Conservation (phyloP, 2,797 vertebrate species). For the Sylvia borin region DNA sequence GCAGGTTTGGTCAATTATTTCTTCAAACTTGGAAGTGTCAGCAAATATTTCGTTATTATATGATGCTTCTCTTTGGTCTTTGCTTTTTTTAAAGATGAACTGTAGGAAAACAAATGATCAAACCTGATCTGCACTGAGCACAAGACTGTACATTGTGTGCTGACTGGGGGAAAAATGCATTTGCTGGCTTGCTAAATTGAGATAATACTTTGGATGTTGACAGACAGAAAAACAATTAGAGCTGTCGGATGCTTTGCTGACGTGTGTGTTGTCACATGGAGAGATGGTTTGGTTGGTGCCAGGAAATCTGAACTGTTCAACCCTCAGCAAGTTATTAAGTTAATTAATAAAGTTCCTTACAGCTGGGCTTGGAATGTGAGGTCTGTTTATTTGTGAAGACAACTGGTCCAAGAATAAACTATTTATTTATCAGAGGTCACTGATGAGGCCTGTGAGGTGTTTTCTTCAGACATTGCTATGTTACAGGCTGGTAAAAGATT, state of each 20-base stretch:
- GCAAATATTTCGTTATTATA: conserved; percentile 1
- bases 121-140: not conserved
- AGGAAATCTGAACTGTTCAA: conserved; percentile 44
- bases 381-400: conserved; percentile 31
- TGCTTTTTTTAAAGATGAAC: not conserved
- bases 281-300: not conserved
- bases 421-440: not conserved
- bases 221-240: conserved; percentile 43
- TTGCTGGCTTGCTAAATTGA: conserved; percentile 57
- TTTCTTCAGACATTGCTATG: not conserved
- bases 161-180: not conserved
- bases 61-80: not conserved
- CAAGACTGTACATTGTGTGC: not conserved
- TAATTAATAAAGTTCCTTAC: conserved; percentile 48
- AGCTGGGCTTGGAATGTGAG: conserved; percentile 21
- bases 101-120: not conserved
- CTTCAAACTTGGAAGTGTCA: not conserved
- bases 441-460: not conserved
- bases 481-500: not conserved
- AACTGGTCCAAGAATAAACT: not conserved
- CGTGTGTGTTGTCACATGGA: not conserved
- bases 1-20: not conserved
- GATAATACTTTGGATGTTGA: conserved; percentile 46
- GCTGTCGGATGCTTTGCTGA: conserved; percentile 44
- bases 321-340: conserved; percentile 39